Percentiles rank a stretch among this genome's conserved stretches.
phyloP scores from a whole-genome alignment of 2,797 vertebrate species.

The Falco novaeseelandiae region DNA sequence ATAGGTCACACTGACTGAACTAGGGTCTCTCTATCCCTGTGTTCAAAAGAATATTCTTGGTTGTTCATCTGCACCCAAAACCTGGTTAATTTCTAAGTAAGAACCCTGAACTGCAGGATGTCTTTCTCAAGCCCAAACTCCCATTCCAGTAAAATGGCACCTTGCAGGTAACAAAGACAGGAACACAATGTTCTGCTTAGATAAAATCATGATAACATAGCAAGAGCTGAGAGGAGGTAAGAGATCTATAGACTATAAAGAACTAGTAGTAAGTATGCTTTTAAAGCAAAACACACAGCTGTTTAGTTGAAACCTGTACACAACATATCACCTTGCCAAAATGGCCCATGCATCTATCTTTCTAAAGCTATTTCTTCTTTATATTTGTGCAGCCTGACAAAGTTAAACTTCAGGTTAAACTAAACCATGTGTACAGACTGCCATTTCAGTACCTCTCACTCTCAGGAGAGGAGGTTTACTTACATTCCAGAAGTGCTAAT shows the following conservation, averaged over 20 bases:
- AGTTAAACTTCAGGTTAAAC: background rate
- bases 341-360: background rate
- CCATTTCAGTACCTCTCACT: background rate
- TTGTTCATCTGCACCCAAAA: background rate
- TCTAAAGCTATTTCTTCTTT: background rate
- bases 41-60: background rate
- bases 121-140: background rate
- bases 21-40: background rate
- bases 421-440: background rate
- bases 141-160: background rate
- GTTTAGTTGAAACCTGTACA: background rate
- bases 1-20: background rate
- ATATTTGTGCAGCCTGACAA: background rate
- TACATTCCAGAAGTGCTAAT: background rate
- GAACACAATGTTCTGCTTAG: background rate
- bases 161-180: background rate
- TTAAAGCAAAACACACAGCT: background rate
- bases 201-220: background rate
- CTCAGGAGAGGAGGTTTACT: background rate
- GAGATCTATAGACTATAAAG: background rate
- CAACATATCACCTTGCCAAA: rapidly evolving
- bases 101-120: background rate
- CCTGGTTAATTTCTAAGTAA: background rate
- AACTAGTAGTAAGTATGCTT: background rate
- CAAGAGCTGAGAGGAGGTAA: background rate